phyloP scores from a whole-genome alignment of 2,888 invertebrate genomes.

The Antheraea assamensis region DNA sequence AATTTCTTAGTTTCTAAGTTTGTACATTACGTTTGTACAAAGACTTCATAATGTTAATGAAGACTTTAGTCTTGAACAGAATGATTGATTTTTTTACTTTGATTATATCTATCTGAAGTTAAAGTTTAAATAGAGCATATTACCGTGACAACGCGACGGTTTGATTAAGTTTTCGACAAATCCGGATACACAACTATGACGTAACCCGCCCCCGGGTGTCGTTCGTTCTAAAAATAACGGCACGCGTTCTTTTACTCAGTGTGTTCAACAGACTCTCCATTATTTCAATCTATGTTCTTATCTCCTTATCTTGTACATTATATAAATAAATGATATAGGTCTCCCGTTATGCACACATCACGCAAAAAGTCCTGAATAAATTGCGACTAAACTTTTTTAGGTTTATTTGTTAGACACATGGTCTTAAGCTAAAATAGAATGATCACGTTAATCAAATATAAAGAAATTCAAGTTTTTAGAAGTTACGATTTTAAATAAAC shows the following conservation, averaged over 20 bases:
- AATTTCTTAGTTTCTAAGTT: background rate
- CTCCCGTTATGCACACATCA: too few relatives aligned
- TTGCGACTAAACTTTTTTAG: too few relatives aligned
- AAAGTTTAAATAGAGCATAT: background rate
- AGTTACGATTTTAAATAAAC: too few relatives aligned
- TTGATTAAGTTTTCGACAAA: conserved; percentile 29
- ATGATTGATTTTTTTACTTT: background rate
- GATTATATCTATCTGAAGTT: background rate
- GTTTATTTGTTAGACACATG: too few relatives aligned
- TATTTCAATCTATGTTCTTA: background rate
- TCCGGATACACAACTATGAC: conserved; percentile 40
- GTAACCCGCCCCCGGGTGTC: conserved; percentile 53
- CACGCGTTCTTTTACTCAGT: conserved; percentile 20
- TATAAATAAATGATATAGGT: too few relatives aligned
- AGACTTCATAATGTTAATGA: background rate
- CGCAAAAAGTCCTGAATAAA: too few relatives aligned
- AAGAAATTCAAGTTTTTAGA: too few relatives aligned
- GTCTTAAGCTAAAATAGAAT: too few relatives aligned
- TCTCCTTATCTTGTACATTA: background rate
- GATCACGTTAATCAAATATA: too few relatives aligned
- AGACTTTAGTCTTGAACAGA: background rate
- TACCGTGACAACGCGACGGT: conserved; percentile 12
- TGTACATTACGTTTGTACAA: background rate
- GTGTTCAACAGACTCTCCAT: background rate
- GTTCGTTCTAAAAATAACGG: conserved; percentile 51